These are phyloP conservation scores for Oostethus manadensis DNA, from an alignment of 2,113 vertebrate species.

Conservation along the genomic window DNA sequence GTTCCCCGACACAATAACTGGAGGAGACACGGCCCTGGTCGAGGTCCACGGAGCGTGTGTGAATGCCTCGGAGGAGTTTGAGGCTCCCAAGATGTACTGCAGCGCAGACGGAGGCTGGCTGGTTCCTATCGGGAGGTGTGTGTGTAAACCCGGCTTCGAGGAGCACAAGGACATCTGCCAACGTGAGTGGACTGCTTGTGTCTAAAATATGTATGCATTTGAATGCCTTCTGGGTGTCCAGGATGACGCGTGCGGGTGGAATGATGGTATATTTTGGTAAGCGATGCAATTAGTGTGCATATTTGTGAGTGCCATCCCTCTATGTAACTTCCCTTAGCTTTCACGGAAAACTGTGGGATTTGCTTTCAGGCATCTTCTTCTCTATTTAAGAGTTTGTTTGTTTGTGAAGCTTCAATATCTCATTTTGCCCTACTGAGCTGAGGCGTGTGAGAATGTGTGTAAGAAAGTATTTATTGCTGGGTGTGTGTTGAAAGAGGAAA, in stretches of 20 bases:
- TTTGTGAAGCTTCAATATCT: conserved; percentile 40
- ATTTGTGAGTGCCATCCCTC: conserved; percentile 6
- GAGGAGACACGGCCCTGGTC: conserved; percentile 78
- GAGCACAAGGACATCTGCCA: conserved; percentile 77
- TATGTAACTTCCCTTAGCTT: conserved; percentile 11
- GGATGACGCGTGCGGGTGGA: conserved; percentile 3
- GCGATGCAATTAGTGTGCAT: conserved; percentile 10
- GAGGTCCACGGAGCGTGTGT: conserved; percentile 78
- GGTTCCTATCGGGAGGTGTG: conserved; percentile 79
- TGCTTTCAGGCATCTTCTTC: conserved; percentile 34
- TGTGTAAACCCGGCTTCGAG: conserved; percentile 79
- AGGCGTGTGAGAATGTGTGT: conserved; percentile 33
- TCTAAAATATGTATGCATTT: conserved; percentile 11
- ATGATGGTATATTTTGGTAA: conserved; percentile 23
- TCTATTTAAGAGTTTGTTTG: conserved; percentile 26
- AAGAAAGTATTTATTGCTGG: conserved; percentile 31
- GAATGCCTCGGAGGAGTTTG: conserved; percentile 77
- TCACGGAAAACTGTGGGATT: conserved; percentile 24
- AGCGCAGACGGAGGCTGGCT: conserved; percentile 82
- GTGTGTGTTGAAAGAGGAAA: conserved; percentile 42
- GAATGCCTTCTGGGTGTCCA: not conserved
- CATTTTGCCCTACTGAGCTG: conserved; percentile 28
- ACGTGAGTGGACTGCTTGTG: conserved; percentile 64
- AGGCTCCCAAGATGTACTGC: conserved; percentile 81
- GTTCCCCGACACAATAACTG: conserved; percentile 79